phyloP scores from a whole-genome alignment of 2,888 invertebrate genomes.

The Ceriagrion tenellum region DNA sequence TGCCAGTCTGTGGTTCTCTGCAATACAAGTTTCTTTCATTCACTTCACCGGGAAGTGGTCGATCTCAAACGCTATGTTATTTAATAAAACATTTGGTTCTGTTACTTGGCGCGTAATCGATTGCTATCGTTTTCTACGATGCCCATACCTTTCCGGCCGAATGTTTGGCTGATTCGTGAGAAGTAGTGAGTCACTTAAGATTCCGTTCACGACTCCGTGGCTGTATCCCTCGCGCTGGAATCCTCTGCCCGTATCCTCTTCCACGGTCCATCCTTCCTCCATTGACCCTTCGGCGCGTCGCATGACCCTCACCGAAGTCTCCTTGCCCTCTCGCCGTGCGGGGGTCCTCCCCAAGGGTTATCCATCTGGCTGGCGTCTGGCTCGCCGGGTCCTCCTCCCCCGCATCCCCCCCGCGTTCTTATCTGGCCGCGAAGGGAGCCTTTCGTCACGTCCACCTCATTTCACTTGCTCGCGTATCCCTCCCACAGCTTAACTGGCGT shows the following conservation, averaged over 20 bases:
- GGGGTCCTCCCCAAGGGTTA: background rate
- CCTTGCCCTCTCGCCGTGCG: background rate
- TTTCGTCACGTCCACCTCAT: conserved; percentile 61
- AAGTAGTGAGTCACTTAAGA: background rate
- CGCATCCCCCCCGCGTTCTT: background rate
- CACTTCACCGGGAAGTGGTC: too few species aligned
- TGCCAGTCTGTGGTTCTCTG: too few species aligned
- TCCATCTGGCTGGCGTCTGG: background rate
- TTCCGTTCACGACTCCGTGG: background rate
- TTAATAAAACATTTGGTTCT: too few species aligned
- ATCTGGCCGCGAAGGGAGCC: conserved; percentile 27
- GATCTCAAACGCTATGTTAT: too few species aligned
- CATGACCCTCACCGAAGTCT: background rate
- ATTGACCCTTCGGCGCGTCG: background rate
- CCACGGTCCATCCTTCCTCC: background rate
- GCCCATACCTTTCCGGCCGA: background rate
- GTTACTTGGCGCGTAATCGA: too few species aligned
- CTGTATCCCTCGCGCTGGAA: background rate
- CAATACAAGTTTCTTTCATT: too few species aligned
- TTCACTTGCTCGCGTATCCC: conserved; percentile 5
- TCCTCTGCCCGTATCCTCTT: background rate
- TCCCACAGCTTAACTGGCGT: background rate
- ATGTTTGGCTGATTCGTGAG: background rate
- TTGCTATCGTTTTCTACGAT: background rate
- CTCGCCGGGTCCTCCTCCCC: background rate